Percentiles rank a stretch among this genome's conserved stretches.
These are phyloP conservation scores for Scaptodrosophila latifasciaeformis DNA, from an alignment of 2,888 invertebrate genomes.

Conservation along the genomic window DNA sequence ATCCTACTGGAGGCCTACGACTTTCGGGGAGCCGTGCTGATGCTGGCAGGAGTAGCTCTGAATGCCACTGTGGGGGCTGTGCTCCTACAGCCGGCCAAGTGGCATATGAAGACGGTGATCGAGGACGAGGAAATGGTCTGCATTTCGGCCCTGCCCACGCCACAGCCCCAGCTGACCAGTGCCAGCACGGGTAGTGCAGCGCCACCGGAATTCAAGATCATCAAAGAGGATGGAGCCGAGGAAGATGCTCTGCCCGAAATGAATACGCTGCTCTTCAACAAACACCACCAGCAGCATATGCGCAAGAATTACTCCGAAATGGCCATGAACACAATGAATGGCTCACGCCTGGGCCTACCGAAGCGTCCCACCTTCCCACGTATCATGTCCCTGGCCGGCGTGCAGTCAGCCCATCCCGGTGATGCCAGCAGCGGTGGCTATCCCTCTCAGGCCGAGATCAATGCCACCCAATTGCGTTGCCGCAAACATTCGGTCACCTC, in stretches of 20 bases:
- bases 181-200: conserved; percentile 24
- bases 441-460: conserved; percentile 76
- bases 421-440: conserved; percentile 57
- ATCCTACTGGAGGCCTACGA: conserved; percentile 79
- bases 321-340: conserved; percentile 74
- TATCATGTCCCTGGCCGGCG: conserved; percentile 74
- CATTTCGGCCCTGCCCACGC: conserved; percentile 56
- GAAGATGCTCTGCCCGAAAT: conserved; percentile 76
- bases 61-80: conserved; percentile 82
- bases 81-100: conserved; percentile 82
- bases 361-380: conserved; percentile 74
- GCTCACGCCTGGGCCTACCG: conserved; percentile 67
- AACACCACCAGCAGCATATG: conserved; percentile 67
- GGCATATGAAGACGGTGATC: conserved; percentile 79
- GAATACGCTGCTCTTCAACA: conserved; percentile 72
- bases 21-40: conserved; percentile 82
- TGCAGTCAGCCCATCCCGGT: conserved; percentile 62
- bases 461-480: conserved; percentile 76
- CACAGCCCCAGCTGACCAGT: conserved; percentile 49
- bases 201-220: conserved; percentile 80
- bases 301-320: conserved; percentile 74
- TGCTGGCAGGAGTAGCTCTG: conserved; percentile 81
- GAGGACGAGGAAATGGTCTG: conserved; percentile 73
- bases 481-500: conserved; percentile 83
- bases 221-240: conserved; percentile 80